Evolutionary conservation across 2,888 invertebrate genomes (phyloP).

Genomic region (Drosophila falleni): DNA sequence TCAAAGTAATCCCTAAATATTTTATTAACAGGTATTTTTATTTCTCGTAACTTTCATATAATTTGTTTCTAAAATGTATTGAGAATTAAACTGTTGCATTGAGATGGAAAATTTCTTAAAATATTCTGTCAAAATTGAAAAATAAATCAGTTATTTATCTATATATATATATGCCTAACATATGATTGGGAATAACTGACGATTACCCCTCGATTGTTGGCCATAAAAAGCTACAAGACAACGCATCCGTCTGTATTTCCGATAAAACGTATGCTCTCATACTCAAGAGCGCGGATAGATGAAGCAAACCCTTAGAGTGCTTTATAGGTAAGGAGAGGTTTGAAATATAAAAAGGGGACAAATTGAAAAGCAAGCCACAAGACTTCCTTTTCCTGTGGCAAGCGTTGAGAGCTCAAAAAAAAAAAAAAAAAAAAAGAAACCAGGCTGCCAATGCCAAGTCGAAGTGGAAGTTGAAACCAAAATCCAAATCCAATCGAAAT

Average conservation of each 20-base stretch:
- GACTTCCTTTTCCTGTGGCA: conserved; percentile 44
- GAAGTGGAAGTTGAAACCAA: conserved; percentile 3
- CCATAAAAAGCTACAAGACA: conserved; percentile 15
- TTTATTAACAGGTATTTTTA: no score
- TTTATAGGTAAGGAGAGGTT: conserved; percentile 19
- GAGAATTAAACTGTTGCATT: not conserved
- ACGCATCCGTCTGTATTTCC: conserved; percentile 24
- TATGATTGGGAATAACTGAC: conserved; percentile 1
- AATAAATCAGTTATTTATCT: conserved; percentile 8
- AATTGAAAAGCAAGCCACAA: conserved; percentile 60
- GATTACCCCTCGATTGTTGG: not conserved
- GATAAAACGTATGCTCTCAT: conserved; percentile 29
- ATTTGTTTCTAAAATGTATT: not conserved
- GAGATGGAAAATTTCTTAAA: not conserved
- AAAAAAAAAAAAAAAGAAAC: not conserved
- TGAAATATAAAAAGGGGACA: conserved; percentile 22
- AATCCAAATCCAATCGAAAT: conserved; percentile 36
- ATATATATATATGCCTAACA: not conserved
- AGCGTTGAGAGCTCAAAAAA: conserved; percentile 21
- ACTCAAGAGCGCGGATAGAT: not conserved
- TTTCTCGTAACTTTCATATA: no score
- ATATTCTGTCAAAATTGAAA: not conserved
- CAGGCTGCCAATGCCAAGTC: conserved; percentile 28
- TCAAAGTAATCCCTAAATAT: no score
- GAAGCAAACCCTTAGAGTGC: conserved; percentile 17